Percentiles rank a stretch among this genome's conserved stretches.
Evolutionary conservation across 2,888 invertebrate species (phyloP).

Genomic region (Rutpela maculata): DNA sequence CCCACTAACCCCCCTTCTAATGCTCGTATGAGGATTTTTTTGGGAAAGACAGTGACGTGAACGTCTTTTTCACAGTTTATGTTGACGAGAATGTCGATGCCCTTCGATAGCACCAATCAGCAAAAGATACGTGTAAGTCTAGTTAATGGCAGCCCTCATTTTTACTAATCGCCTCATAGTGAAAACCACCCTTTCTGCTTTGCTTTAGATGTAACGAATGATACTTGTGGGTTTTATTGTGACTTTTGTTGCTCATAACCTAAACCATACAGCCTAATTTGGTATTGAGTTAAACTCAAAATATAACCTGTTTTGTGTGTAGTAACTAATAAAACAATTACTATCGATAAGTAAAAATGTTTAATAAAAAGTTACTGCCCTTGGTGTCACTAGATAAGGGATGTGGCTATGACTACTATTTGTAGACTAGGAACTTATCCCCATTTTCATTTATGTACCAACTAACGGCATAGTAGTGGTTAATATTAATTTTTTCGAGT

Average conservation of each 20-base stretch:
- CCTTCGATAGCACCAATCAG: slow-evolving; percentile 89
- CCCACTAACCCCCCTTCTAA: slow-evolving; percentile 22
- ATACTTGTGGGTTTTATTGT: slow-evolving; percentile 30
- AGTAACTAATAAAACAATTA: not conserved
- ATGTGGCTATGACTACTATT: no score
- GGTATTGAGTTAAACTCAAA: not conserved
- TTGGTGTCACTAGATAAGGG: no score
- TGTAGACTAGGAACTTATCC: no score
- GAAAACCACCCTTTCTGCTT: slow-evolving; percentile 44
- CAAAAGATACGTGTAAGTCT: slow-evolving; percentile 94
- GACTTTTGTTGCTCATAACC: not conserved
- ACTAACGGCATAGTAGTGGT: no score
- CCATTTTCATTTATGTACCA: no score
- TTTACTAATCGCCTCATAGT: slow-evolving; percentile 56
- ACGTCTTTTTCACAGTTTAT: slow-evolving; percentile 84
- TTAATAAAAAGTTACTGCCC: no score
- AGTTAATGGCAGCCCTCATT: slow-evolving; percentile 61
- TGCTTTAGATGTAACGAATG: slow-evolving; percentile 41
- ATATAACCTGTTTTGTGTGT: not conserved
- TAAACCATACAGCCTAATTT: not conserved
- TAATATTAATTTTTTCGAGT: no score
- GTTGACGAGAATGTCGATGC: slow-evolving; percentile 92
- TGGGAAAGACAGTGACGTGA: slow-evolving; percentile 19
- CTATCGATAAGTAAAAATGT: no score
- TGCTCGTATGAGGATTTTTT: slow-evolving; percentile 3